Conservation (phyloP, 1,140 invertebrate genomes). For the Formica exsecta region DNA sequence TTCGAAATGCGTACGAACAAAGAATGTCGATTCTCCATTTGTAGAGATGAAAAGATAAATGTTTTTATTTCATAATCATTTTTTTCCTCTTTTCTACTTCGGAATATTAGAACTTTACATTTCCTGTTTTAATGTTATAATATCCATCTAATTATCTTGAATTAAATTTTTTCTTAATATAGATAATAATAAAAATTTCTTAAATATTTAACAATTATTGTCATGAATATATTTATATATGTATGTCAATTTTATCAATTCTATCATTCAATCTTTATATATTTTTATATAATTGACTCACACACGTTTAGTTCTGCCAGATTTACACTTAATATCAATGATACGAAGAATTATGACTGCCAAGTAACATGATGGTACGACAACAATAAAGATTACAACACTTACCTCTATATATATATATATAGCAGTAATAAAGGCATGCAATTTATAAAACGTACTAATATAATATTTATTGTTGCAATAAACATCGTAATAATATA, state of each 20-base stretch:
- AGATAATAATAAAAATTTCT: background rate
- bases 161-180: background rate
- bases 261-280: background rate
- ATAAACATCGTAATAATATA: slow-evolving; percentile 87
- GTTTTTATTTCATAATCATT: background rate
- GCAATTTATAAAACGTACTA: slow-evolving; percentile 87
- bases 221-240: background rate
- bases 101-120: background rate
- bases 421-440: slow-evolving; percentile 52
- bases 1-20: background rate
- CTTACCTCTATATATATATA: background rate
- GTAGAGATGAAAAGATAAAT: background rate
- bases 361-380: no score
- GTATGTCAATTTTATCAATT: background rate
- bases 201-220: background rate
- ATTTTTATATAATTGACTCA: slow-evolving; percentile 17
- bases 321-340: slow-evolving; percentile 6
- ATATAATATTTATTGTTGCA: slow-evolving; percentile 87
- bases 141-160: background rate
- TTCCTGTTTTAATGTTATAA: background rate
- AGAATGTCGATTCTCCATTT: slow-evolving; percentile 11
- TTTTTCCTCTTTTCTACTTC: background rate
- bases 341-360: slow-evolving; percentile 3
- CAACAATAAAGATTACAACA: slow-evolving; percentile 14
- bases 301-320: background rate